Evolutionary conservation across 2,797 vertebrate genomes (phyloP).

Genomic region (Scomberomorus guttatus): DNA sequence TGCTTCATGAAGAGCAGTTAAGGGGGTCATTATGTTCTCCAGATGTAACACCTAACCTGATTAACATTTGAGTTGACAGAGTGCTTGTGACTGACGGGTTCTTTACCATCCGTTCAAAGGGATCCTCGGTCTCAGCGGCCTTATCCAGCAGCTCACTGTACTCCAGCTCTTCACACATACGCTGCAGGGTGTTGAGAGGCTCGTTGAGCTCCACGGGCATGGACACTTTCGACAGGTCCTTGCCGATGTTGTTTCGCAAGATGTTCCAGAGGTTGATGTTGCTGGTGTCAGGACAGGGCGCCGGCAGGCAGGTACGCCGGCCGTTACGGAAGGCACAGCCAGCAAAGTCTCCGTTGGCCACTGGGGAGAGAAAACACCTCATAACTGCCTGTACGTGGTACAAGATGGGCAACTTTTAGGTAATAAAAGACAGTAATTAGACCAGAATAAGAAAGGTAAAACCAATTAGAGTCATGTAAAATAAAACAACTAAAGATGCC

Average conservation of each 20-base stretch:
- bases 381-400: neutral
- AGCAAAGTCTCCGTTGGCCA: constrained; percentile 96
- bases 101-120: constrained; percentile 97
- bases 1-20: neutral
- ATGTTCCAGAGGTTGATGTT: constrained; percentile 99
- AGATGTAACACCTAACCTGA: neutral
- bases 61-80: constrained; percentile 13
- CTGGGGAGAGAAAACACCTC: constrained; percentile 72
- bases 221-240: constrained; percentile 98
- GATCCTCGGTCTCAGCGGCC: constrained; percentile 94
- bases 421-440: neutral
- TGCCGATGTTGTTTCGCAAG: constrained; percentile 98
- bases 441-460: neutral
- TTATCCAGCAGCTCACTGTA: constrained; percentile 99
- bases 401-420: neutral
- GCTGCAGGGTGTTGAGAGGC: constrained; percentile 98
- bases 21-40: neutral
- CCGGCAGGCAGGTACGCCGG: constrained; percentile 92
- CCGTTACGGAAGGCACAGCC: constrained; percentile 95
- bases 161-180: constrained; percentile 98
- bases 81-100: neutral
- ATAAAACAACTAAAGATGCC: neutral
- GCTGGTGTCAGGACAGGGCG: constrained; percentile 95
- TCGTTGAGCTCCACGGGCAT: constrained; percentile 99
- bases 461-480: neutral